Evolutionary conservation across 2,888 invertebrate species (phyloP), one percentile per base, ranked within the genome.

Genomic region (Oligia latruncula): DNA sequence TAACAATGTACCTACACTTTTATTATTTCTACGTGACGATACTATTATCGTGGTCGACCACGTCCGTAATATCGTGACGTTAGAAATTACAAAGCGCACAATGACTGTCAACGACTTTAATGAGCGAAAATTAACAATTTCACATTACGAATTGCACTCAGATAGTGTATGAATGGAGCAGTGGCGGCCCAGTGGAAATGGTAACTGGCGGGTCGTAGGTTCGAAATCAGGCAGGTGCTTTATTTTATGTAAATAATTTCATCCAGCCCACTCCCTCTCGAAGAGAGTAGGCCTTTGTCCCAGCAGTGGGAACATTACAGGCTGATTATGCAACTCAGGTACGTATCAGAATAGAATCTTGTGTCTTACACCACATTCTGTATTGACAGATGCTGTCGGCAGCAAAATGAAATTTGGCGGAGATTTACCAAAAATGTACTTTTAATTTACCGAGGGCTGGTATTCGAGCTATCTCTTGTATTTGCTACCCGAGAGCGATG

Each of bases 371-470:
- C 78, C 82, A 75, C 13, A 46, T 35, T 49, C 49, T 60, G 17
- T 84, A 76, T 85, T 82, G 83, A 80, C 84, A 84, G 71, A 82
- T 72, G 77, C 77, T 66, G 40, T 83, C 74, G 65, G 64, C 76
- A 74, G 46, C 65, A 74, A 78, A 88, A 83, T 73, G 52, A 85
- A 81, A 83, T 83, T 89, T 81, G 77, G 40, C 29, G 60, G 49
- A 72, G 84, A 85, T 89, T 84, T 71, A 74, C 60, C 75, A 78
- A 84, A 84, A 85, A 82, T 83, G 43, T 82, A 74, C 78, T 86
- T 87, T 84, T 65, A 81, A 84, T 84, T 88, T 83, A 76, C 73
- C 46, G 40, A 78, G 64, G 62, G 79, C 78, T 80, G 85, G 83
- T 82, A 85, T 78, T 71, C 46, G 68, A 83, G n/a, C 72, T 78